Percentiles rank a stretch among this genome's conserved stretches.
Evolutionary conservation across 2,888 invertebrate genomes (phyloP).

Genomic region (Metallyticus violacea): DNA sequence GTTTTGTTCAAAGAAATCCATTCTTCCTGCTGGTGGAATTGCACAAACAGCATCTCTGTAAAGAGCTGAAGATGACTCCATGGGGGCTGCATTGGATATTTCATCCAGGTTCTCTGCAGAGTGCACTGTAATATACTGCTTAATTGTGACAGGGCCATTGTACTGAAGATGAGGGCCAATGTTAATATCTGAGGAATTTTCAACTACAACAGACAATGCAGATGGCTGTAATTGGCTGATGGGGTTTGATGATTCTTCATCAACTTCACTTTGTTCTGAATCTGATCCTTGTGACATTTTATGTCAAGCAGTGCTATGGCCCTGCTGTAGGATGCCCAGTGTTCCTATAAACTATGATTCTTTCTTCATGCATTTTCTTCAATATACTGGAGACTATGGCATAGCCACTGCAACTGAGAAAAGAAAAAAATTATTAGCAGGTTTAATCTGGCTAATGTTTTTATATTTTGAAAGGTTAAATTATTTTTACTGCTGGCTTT

Average conservation of each 20-base stretch:
- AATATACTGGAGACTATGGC: background rate
- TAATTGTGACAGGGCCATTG: background rate
- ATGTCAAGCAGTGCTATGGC: background rate
- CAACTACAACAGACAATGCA: background rate
- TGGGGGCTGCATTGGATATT: background rate
- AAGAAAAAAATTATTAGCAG: background rate
- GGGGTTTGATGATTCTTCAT: background rate
- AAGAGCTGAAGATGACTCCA: background rate
- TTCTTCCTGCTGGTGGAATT: background rate
- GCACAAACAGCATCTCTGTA: background rate
- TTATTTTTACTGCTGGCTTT: no score
- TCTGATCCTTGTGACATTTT: background rate
- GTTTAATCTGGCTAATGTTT: background rate
- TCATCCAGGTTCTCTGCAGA: background rate
- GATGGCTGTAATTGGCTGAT: background rate
- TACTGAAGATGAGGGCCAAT: background rate
- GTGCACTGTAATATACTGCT: slow-evolving; percentile 4
- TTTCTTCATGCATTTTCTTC: background rate
- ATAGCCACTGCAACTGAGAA: background rate
- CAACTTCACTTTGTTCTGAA: background rate
- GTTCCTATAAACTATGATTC: background rate
- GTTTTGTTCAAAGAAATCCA: background rate
- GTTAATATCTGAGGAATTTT: background rate
- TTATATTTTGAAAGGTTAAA: no score
- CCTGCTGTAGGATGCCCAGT: background rate